phyloP scores from a whole-genome alignment of 2,797 vertebrate species.

The Hippopotamyrus pictus region DNA sequence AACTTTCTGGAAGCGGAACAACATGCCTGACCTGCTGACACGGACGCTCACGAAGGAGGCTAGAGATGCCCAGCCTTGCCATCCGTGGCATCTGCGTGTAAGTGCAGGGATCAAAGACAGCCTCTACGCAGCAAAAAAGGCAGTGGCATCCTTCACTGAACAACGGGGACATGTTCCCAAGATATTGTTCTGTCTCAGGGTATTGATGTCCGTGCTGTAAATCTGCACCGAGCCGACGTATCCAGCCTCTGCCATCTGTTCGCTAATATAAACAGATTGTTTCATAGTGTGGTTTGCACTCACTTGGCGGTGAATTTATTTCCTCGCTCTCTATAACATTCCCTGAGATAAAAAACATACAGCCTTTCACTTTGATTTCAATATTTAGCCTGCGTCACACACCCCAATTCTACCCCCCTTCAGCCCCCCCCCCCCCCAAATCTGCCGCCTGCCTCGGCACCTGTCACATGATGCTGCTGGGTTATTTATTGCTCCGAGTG shows the following conservation, averaged over 20 bases:
- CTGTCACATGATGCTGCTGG: background rate
- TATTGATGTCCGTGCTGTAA: conserved; percentile 17
- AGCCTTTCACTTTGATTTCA: conserved; percentile 16
- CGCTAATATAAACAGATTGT: conserved; percentile 28
- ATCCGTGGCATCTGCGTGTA: background rate
- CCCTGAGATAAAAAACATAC: conserved; percentile 11
- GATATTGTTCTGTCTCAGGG: conserved; percentile 19
- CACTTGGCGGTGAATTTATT: conserved; percentile 18
- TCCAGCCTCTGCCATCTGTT: conserved; percentile 24
- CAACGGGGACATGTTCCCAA: background rate
- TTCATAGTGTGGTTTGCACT: conserved; percentile 23
- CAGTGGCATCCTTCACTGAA: conserved; percentile 9
- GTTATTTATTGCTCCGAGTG: background rate
- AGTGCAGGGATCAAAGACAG: background rate
- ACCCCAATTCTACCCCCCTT: background rate
- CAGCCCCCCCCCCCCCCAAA: background rate
- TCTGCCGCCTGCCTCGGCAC: background rate
- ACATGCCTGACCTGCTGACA: background rate
- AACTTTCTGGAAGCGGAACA: background rate
- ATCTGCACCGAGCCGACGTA: conserved; percentile 16
- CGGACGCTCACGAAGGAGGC: background rate
- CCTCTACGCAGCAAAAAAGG: background rate
- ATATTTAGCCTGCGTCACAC: background rate
- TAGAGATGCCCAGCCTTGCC: background rate
- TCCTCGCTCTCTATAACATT: background rate